phyloP scores from a whole-genome alignment of 2,113 vertebrate genomes.

The Raphicerus campestris region DNA sequence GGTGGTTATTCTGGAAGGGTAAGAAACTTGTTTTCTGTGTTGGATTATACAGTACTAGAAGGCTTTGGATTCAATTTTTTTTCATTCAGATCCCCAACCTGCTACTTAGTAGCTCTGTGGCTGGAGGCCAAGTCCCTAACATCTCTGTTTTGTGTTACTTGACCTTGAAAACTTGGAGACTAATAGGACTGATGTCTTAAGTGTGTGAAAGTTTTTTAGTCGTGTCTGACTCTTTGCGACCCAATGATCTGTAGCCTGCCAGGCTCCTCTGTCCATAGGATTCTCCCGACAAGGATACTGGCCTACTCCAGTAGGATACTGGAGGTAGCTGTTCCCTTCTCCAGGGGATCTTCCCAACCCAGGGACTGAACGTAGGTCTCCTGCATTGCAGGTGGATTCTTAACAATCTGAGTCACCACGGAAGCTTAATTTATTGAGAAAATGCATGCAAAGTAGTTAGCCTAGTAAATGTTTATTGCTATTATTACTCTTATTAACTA shows the following conservation, averaged over 20 bases:
- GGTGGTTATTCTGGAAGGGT: constrained; percentile 5
- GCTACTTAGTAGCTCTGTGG: constrained; percentile 11
- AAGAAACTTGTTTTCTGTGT: neutral
- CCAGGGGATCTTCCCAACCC: neutral
- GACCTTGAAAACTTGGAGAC: neutral
- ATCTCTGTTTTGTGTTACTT: constrained; percentile 23
- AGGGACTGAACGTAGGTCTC: neutral
- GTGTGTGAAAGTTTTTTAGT: neutral
- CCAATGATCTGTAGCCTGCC: neutral
- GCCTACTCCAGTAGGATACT: no score
- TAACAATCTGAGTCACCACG: neutral
- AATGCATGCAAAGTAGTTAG: neutral
- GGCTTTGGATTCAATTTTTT: neutral
- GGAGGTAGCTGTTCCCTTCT: neutral
- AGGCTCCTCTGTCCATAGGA: neutral
- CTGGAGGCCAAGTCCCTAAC: neutral
- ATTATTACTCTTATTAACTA: neutral
- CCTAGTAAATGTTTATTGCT: neutral
- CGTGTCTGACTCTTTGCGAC: neutral
- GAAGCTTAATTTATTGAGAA: neutral
- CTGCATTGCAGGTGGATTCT: neutral
- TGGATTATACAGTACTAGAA: neutral
- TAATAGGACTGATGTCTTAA: neutral
- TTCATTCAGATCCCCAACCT: neutral
- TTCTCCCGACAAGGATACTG: neutral